Evolutionary conservation across 2,113 vertebrate species (phyloP).

Genomic region (Hippolais icterina): DNA sequence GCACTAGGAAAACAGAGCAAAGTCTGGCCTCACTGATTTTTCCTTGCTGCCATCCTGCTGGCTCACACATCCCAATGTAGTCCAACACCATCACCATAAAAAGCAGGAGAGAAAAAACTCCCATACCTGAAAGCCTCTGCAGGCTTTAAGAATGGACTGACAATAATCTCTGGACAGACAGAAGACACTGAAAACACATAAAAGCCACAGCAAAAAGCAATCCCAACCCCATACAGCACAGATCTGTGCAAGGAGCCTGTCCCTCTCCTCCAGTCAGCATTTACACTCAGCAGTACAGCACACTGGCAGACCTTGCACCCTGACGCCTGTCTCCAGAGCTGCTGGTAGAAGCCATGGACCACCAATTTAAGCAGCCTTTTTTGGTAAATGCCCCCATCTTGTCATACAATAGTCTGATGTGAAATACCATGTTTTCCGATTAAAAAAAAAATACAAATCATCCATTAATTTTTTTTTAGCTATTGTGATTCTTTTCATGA

Average conservation of each 20-base stretch:
- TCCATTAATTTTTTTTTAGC: background rate
- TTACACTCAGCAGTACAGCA: background rate
- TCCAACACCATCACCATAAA: background rate
- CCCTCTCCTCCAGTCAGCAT: background rate
- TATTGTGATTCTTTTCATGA: background rate
- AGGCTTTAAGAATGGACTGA: background rate
- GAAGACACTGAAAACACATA: background rate
- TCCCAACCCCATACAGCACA: fast-evolving
- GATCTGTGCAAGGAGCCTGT: background rate
- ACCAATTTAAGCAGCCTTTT: background rate
- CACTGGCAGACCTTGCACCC: fast-evolving
- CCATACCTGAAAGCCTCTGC: background rate
- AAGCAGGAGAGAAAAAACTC: background rate
- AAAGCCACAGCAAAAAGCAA: background rate
- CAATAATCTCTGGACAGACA: background rate
- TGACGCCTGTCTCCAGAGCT: background rate
- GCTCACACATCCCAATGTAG: background rate
- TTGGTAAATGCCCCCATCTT: background rate
- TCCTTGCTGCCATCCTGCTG: background rate
- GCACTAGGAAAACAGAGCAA: background rate
- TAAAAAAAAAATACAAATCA: background rate
- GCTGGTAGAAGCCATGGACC: background rate
- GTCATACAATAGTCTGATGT: background rate
- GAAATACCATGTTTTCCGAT: background rate
- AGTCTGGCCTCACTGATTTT: background rate